Percentiles rank a stretch among this genome's conserved stretches.
Evolutionary conservation across 2,888 invertebrate genomes (phyloP).

Genomic region (Drosophila dives): DNA sequence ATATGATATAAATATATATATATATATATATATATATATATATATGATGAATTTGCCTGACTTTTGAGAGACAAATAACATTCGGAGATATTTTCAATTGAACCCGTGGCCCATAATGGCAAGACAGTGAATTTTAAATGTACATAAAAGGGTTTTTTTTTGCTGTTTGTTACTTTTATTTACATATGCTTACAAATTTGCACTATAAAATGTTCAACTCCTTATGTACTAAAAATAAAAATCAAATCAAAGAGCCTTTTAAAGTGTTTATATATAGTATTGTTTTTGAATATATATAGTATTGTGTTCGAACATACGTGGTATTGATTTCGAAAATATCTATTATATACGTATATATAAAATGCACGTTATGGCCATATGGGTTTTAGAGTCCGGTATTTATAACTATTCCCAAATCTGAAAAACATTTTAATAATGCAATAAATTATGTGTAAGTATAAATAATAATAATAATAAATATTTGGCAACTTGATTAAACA

Average conservation of each 20-base stretch:
- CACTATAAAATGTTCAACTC: background rate
- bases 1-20: no score
- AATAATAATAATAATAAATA: background rate
- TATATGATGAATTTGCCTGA: background rate
- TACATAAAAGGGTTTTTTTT: background rate
- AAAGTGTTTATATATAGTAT: background rate
- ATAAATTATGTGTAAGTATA: background rate
- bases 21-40: no score
- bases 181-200: constrained; percentile 22
- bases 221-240: background rate
- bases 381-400: background rate
- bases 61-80: background rate
- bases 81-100: background rate
- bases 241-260: background rate
- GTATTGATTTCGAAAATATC: background rate
- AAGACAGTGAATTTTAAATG: background rate
- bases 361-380: background rate
- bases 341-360: background rate
- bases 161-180: constrained; percentile 6
- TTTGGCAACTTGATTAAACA: background rate
- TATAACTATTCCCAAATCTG: background rate
- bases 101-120: background rate
- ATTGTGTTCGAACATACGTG: constrained; percentile 1
- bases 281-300: background rate
- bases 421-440: background rate